Percentiles rank a stretch among this genome's conserved stretches.
Evolutionary conservation across 35 echinoderm and acorn worm genomes (phyloP).

Genomic region (Apostichopus californicus): DNA sequence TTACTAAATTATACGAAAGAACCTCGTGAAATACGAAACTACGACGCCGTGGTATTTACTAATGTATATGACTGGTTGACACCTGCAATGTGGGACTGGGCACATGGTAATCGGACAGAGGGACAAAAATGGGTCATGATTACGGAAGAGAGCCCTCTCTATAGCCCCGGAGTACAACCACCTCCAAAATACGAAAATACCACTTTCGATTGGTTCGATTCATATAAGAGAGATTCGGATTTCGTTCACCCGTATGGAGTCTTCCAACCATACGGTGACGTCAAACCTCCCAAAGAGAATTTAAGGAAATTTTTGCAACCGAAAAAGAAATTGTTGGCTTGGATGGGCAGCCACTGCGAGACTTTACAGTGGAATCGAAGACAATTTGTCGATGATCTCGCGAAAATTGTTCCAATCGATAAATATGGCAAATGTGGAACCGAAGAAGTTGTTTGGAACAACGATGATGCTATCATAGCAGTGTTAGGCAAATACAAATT

Average conservation of each 20-base stretch:
- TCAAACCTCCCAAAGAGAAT: constrained; percentile 5
- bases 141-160: constrained; percentile 39
- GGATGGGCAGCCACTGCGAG: constrained; percentile 65
- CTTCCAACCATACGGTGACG: not conserved
- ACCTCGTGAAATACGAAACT: not conserved
- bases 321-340: constrained; percentile 50
- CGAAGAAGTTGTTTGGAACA: constrained; percentile 36
- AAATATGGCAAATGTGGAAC: constrained; percentile 65
- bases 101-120: not conserved
- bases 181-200: constrained; percentile 8
- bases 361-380: constrained; percentile 52
- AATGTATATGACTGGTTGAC: constrained; percentile 31
- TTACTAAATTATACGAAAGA: not conserved
- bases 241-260: constrained; percentile 34
- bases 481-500: constrained; percentile 57
- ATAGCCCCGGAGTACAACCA: constrained; percentile 36
- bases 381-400: constrained; percentile 55
- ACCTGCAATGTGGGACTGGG: constrained; percentile 37
- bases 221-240: constrained; percentile 55
- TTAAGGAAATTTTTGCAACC: not conserved
- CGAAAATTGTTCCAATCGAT: constrained; percentile 24
- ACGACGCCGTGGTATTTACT: constrained; percentile 26
- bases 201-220: constrained; percentile 39
- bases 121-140: constrained; percentile 49
- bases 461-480: not conserved